Conservation (phyloP, 1,140 invertebrate species). For the Augochlora pura region DNA sequence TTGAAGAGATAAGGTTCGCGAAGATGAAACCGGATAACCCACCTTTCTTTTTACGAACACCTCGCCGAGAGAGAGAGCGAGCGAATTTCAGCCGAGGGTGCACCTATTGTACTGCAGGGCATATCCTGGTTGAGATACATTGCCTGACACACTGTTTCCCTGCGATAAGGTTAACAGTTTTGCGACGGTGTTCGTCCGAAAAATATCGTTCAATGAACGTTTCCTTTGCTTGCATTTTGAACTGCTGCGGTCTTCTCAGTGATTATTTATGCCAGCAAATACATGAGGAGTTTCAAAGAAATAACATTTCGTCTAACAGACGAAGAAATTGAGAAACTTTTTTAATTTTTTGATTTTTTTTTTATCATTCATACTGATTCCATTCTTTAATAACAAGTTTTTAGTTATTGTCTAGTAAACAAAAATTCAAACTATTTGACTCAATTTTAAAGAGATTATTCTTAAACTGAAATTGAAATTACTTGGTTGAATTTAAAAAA, state of each 20-base stretch:
- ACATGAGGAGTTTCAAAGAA: too few species aligned
- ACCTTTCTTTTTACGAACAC: conserved; percentile 37
- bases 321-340: too few species aligned
- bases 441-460: too few species aligned
- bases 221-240: neutral
- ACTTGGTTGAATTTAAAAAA: too few species aligned
- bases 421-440: too few species aligned
- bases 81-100: conserved; percentile 44
- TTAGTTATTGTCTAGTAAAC: too few species aligned
- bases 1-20: conserved; percentile 47
- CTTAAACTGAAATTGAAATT: too few species aligned
- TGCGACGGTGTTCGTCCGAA: neutral
- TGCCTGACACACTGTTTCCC: neutral
- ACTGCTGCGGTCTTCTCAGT: neutral
- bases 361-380: too few species aligned
- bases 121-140: conserved; percentile 45
- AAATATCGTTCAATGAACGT: too few species aligned
- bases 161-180: conserved; percentile 28
- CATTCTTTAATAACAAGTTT: too few species aligned
- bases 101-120: conserved; percentile 37
- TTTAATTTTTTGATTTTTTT: too few species aligned
- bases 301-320: too few species aligned
- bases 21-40: conserved; percentile 58
- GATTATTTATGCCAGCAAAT: neutral
- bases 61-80: conserved; percentile 22